phyloP scores from a whole-genome alignment of 2,797 vertebrate species.

The Microcaecilia unicolor region DNA sequence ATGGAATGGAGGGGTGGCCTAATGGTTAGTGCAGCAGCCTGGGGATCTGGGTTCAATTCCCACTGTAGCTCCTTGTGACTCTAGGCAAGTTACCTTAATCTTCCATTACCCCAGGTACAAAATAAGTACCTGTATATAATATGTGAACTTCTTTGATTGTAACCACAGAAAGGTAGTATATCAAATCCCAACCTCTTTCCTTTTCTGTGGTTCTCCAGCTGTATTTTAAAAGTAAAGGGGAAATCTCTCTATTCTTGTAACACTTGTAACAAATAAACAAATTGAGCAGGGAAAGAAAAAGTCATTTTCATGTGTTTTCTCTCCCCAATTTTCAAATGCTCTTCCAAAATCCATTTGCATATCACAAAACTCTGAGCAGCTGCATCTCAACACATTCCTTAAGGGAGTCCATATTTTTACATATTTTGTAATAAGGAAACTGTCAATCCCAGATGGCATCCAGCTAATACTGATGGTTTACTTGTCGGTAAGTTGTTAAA shows the following conservation, averaged over 20 bases:
- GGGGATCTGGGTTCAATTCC: too few relatives aligned
- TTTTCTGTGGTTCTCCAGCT: too few relatives aligned
- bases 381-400: slow-evolving; percentile 67
- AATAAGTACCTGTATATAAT: too few relatives aligned
- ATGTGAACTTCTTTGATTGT: too few relatives aligned
- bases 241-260: slow-evolving; percentile 47
- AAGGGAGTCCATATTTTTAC: slow-evolving; percentile 80
- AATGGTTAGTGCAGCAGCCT: too few relatives aligned
- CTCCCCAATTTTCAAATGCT: slow-evolving; percentile 60
- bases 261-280: slow-evolving; percentile 59
- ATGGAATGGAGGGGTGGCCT: too few relatives aligned
- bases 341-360: slow-evolving; percentile 72
- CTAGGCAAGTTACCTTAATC: too few relatives aligned
- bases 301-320: slow-evolving; percentile 46
- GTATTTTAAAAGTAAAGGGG: slow-evolving; percentile 46
- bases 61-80: too few relatives aligned
- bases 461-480: slow-evolving; percentile 63
- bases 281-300: slow-evolving; percentile 61
- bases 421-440: slow-evolving; percentile 77
- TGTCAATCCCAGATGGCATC: slow-evolving; percentile 70
- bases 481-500: slow-evolving; percentile 69
- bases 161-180: too few relatives aligned
- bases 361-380: slow-evolving; percentile 69
- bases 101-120: too few relatives aligned
- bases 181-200: too few relatives aligned